A percentile compares a stretch with the other conserved stretches of the same genome.
Conservation (phyloP, 2,797 vertebrate species). For the Gallinago stenura region DNA sequence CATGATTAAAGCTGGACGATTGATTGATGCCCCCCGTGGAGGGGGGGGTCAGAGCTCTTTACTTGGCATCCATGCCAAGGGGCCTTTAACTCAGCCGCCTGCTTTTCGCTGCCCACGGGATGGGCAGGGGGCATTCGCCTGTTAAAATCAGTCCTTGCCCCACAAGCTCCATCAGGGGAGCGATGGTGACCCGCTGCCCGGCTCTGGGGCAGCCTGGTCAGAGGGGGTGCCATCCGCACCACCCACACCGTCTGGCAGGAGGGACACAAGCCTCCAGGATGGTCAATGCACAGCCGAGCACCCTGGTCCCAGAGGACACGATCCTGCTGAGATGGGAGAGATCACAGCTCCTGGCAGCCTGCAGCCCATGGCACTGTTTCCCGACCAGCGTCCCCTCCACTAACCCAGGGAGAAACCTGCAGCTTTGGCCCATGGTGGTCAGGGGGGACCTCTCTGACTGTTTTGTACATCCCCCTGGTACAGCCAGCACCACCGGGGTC, state of each 20-base stretch:
- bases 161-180: accelerated
- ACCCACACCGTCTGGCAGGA: not conserved
- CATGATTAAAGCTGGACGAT: not conserved
- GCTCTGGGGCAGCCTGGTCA: not conserved
- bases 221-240: not conserved
- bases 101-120: not conserved
- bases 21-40: not conserved
- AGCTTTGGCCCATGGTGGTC: not conserved
- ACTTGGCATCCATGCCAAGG: not conserved
- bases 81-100: not conserved
- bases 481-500: not conserved
- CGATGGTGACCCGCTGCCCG: accelerated
- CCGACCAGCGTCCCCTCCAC: not conserved
- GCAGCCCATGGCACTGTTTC: not conserved
- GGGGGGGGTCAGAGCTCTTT: not conserved
- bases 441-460: not conserved
- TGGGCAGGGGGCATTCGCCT: not conserved
- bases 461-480: not conserved
- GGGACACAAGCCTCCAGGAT: not conserved
- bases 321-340: not conserved
- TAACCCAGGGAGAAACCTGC: not conserved
- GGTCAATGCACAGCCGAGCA: accelerated
- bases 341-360: not conserved
- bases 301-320: not conserved
- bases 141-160: not conserved